Conservation (phyloP, 2,113 vertebrate species). For the Fukomys damarensis region DNA sequence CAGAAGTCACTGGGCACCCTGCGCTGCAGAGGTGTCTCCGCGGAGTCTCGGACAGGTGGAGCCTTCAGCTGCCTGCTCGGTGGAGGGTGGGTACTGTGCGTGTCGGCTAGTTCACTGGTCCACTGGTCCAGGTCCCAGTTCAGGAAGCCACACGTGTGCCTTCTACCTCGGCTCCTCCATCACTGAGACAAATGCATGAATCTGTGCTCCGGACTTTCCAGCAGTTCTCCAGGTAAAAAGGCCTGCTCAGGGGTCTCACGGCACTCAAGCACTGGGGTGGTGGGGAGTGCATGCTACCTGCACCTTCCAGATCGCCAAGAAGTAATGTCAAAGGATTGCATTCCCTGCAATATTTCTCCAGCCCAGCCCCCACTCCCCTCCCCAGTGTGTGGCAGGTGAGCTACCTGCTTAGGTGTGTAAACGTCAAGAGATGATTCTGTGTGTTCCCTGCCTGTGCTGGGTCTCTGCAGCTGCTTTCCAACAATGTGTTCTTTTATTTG, state of each 20-base stretch:
- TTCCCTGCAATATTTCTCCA: neutral
- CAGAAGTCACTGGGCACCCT: neutral
- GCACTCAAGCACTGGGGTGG: neutral
- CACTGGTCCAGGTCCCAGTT: neutral
- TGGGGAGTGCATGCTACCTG: no score
- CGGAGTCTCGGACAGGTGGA: neutral
- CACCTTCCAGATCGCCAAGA: neutral
- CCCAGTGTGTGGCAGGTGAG: neutral
- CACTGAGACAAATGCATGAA: neutral
- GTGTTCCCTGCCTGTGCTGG: neutral
- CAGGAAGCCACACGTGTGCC: neutral
- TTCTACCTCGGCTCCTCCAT: neutral
- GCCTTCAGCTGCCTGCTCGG: neutral
- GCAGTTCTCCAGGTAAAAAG: neutral
- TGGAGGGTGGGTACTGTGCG: no score
- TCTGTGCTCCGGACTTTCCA: neutral
- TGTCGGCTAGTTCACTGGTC: no score
- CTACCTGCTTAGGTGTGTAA: neutral
- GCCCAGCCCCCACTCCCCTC: no score
- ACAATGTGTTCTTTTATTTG: neutral
- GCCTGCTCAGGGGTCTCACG: no score
- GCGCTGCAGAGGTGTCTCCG: neutral
- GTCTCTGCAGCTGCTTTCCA: slow-evolving; percentile 1
- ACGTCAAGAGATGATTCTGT: neutral
- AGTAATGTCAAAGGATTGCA: neutral